Evolutionary conservation across 2,888 invertebrate genomes (phyloP).

Genomic region (Sphaerophoria taeniata): DNA sequence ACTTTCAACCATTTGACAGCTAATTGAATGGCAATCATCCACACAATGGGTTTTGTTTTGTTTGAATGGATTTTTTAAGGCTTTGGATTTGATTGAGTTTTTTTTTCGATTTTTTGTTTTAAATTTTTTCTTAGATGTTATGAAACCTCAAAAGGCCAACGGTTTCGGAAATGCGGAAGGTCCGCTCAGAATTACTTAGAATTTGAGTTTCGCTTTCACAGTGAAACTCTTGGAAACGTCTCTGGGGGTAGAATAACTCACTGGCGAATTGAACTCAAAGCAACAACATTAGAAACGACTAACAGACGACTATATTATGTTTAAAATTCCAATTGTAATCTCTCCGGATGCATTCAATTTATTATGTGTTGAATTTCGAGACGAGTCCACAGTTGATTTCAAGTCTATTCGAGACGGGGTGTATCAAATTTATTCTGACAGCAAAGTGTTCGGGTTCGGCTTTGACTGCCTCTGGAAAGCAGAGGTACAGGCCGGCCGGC

Average conservation of each 20-base stretch:
- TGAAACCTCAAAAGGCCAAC: background rate
- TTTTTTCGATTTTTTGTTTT: background rate
- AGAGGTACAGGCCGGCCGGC: background rate
- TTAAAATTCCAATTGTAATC: slow-evolving; percentile 63
- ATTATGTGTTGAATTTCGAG: background rate
- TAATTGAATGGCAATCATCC: slow-evolving; percentile 44
- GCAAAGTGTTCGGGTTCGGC: background rate
- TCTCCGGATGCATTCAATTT: slow-evolving; percentile 64
- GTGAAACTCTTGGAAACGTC: slow-evolving; percentile 10
- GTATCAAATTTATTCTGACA: slow-evolving; percentile 50
- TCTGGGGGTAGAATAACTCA: background rate
- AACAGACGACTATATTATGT: slow-evolving; percentile 2
- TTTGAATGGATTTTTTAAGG: background rate
- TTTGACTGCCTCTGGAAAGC: background rate
- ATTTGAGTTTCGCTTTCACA: background rate
- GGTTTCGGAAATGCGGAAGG: slow-evolving; percentile 5
- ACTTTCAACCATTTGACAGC: slow-evolving; percentile 51
- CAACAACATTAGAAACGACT: background rate
- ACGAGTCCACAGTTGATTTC: too few species aligned
- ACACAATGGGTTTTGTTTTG: slow-evolving; percentile 6
- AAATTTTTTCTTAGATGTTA: background rate
- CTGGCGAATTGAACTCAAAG: background rate
- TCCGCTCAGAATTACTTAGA: background rate
- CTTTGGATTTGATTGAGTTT: too few species aligned
- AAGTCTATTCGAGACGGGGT: slow-evolving; percentile 12